Percentiles rank a stretch among this genome's conserved stretches.
phyloP scores from a whole-genome alignment of 2,113 vertebrate species.

The Anser cygnoides region DNA sequence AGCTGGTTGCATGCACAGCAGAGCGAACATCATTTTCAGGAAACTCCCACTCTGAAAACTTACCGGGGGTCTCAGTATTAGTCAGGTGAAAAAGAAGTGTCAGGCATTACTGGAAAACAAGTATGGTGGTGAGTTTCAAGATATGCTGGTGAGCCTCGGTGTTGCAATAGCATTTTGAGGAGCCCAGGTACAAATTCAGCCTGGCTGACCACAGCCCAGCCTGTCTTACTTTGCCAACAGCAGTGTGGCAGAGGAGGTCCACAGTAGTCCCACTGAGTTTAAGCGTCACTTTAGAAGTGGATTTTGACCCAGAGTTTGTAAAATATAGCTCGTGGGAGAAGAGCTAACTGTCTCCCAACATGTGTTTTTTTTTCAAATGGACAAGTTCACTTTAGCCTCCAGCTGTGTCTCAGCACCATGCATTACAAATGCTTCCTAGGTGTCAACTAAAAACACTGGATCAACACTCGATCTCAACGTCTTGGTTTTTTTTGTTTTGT shows the following conservation, averaged over 20 bases:
- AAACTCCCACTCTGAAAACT: not conserved
- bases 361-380: fast-evolving
- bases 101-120: not conserved
- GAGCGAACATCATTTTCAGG: slow-evolving; percentile 29
- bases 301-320: not conserved
- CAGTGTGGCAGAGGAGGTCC: not conserved
- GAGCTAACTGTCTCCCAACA: not conserved
- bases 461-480: not conserved
- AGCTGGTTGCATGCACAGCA: not conserved
- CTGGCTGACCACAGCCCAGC: not conserved
- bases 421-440: not conserved
- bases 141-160: not conserved
- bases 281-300: not conserved
- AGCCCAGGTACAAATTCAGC: not conserved
- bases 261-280: too few relatives aligned
- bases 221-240: not conserved
- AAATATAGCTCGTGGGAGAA: not conserved
- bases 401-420: fast-evolving
- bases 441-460: not conserved
- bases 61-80: not conserved
- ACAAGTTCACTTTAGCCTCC: fast-evolving
- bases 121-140: not conserved
- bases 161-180: not conserved
- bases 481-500: not conserved
- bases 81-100: not conserved